These are phyloP conservation scores for Heliconius congener DNA, from an alignment of 1,140 invertebrate genomes.

Conservation along the genomic window DNA sequence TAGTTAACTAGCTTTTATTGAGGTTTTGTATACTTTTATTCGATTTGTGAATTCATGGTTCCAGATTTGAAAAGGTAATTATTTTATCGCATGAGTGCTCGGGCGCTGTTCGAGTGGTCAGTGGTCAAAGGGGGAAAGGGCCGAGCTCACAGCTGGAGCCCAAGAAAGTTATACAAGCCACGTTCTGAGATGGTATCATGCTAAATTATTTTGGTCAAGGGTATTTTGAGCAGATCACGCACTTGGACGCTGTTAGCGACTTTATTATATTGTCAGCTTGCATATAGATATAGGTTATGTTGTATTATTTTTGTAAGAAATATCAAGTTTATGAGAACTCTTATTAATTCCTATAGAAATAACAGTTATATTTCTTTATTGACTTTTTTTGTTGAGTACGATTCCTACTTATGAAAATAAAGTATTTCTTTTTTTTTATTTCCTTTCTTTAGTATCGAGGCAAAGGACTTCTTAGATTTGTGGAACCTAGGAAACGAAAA, in stretches of 20 bases:
- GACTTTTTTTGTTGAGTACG: too few species aligned
- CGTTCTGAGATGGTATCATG: conserved; percentile 69
- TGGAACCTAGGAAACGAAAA: too few species aligned
- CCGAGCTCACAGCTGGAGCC: conserved; percentile 66
- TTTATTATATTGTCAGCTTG: neutral
- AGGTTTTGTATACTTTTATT: conserved; percentile 53
- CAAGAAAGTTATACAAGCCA: conserved; percentile 62
- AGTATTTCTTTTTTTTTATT: too few species aligned
- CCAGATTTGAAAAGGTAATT: conserved; percentile 60
- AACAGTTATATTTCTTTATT: too few species aligned
- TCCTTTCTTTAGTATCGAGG: too few species aligned
- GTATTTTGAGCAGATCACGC: conserved; percentile 50
- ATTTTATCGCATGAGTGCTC: conserved; percentile 74
- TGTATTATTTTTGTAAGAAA: neutral
- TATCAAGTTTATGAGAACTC: too few species aligned
- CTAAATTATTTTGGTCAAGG: conserved; percentile 73
- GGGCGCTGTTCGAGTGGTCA: conserved; percentile 45
- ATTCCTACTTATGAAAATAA: too few species aligned
- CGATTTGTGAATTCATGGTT: conserved; percentile 56
- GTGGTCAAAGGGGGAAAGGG: conserved; percentile 37
- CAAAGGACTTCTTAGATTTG: too few species aligned
- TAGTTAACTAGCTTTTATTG: conserved; percentile 39
- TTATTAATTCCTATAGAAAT: too few species aligned
- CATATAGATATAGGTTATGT: neutral
- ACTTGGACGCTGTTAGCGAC: neutral